Evolutionary conservation across 2,113 vertebrate genomes (phyloP), one percentile per base, ranked within the genome.

Genomic region (Pollimyrus isidori): DNA sequence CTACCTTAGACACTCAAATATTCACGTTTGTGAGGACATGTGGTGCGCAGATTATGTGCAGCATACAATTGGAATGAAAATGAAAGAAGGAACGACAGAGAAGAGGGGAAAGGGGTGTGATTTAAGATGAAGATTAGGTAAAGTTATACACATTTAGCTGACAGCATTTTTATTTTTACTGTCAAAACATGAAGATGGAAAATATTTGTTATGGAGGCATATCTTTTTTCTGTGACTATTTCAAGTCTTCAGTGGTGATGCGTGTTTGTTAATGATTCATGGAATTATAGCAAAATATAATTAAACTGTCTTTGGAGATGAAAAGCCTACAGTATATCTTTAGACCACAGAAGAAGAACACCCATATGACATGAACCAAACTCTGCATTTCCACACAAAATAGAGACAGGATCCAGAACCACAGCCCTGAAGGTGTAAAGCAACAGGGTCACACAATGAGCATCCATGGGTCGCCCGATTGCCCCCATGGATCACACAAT

Each of bases 41-140:
- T 90, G 89, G 89, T 50, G 19, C n/a, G 53, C 89, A 90, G 89
- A 88, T 82, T 65, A 82, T 85, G 45, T 30, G 87, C 26, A n/a
- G 26, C 17, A 50, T 69, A 84, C 83, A 87, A 53, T 30, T 45
- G n/a, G n/a, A 30, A 87, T 19, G 35, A 35, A 17, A 56, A 7
- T 46, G 86, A 58, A 87, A 48, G 80, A 73, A 65, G 6, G 89
- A 42, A n/a, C 1, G 53, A 52, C 19, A 52, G 45, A 62, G 21
- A 58, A 7, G 15, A 23, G 26, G 53, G 86, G 42, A 23, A 35
- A 49, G 52, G 53, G 52, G 9, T 45, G 82, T 86, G 89, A 86
- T 89, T 62, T 39, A 86, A 65, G 45, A 3, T 42, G 11, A 58
- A 42, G 49, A 58, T 39, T 46, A 35, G 15, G 10, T 39, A 13